A percentile compares a stretch with the other conserved stretches of the same genome.
Evolutionary conservation across 2,888 invertebrate genomes (phyloP).

Genomic region (Strigamia crassipes): DNA sequence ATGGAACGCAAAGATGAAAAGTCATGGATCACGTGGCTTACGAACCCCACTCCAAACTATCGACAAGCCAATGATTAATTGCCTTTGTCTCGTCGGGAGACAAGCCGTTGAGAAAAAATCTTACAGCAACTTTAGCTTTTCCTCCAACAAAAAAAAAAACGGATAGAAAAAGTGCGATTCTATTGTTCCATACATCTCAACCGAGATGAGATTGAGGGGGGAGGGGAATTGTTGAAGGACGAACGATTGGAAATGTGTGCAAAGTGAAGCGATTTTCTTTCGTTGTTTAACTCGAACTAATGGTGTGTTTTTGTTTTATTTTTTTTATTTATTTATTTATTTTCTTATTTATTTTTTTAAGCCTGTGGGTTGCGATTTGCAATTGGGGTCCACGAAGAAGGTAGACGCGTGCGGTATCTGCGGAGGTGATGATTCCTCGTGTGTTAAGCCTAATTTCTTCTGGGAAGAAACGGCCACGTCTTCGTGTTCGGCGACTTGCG

Average conservation of each 20-base stretch:
- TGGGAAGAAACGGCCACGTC: conserved; percentile 78
- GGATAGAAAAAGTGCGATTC: neutral
- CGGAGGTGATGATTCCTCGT: conserved; percentile 66
- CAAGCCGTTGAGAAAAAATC: neutral
- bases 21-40: conserved; percentile 28
- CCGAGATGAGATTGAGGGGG: neutral
- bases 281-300: neutral
- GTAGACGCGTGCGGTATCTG: conserved; percentile 65
- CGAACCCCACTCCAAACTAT: neutral
- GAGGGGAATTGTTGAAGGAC: neutral
- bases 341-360: conserved; percentile 54
- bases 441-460: conserved; percentile 80
- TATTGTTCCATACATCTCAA: conserved; percentile 13
- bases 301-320: neutral
- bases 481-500: conserved; percentile 88
- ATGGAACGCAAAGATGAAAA: conserved; percentile 24
- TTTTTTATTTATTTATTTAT: neutral
- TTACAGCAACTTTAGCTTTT: neutral
- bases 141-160: neutral
- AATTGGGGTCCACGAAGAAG: conserved; percentile 61
- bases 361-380: conserved; percentile 65
- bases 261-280: neutral
- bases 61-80: conserved; percentile 22
- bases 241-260: conserved; percentile 9
- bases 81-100: neutral